Evolutionary conservation across 1,140 invertebrate genomes (phyloP), one percentile per base, ranked within the genome.

Genomic region (Drosophila bocki): DNA sequence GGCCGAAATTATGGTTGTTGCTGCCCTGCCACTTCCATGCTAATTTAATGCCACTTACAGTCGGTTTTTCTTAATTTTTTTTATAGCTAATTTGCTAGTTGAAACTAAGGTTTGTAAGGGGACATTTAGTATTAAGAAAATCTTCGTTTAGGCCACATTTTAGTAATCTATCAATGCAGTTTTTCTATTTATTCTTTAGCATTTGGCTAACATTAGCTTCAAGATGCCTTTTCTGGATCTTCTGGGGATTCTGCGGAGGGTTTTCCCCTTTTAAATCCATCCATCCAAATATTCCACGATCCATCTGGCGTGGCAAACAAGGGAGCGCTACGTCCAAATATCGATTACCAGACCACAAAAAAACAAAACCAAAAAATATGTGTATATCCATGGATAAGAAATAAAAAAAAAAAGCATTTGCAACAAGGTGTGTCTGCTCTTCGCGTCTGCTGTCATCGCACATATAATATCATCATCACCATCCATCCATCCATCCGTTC

Each of bases 401-500:
- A 54, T 44, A 35, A 22, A 62, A 51, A 44, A 45, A 22, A 22
- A 17, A 70, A 63, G 33, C 60, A 80, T 80, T 80, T 48, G 58
- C 63, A 58, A 78, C 53, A 83, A 88, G 84, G 80, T 77, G 83
- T 88, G 84, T 67, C 64, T 69, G 47, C 59, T 74, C 37, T 48
- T 61, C 54, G 57, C 42, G 68, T 53, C 56, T 41, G 74, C 47
- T 75, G 71, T 64, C 74, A 75, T 65, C 59, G 61, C 61, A 50
- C 57, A 48, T 50, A 51, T 39, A 54, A 39, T 54, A 75, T 48
- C 42, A 63, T 57, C 50, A 64, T 75, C 42, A 64, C 63, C 42
- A 70, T 51, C 53, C 33, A 32, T 58, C 56, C n/a, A 42, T n/a
- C 32, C 45, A 9, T 45, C 44, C 45, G 8, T 56, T 13, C 53